Conservation (phyloP, 2,797 vertebrate species). For the Anguilla megastoma region DNA sequence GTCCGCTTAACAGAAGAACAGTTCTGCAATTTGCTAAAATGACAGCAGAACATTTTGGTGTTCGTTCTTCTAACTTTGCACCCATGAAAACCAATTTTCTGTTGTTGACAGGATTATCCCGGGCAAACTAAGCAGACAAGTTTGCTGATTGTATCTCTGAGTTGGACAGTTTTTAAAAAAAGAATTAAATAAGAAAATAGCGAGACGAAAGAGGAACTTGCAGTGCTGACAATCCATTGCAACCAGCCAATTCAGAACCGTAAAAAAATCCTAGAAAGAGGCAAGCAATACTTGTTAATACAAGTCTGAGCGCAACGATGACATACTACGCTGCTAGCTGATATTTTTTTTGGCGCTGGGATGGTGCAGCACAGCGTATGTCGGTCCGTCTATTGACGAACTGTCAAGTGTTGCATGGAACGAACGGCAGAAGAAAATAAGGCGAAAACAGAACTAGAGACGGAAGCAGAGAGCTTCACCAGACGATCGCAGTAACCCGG, state of each 20-base stretch:
- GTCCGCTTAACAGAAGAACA: neutral
- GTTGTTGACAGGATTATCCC: neutral
- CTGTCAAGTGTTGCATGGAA: neutral
- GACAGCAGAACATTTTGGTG: neutral
- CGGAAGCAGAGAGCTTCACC: neutral
- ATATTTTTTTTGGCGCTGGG: neutral
- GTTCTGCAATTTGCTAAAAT: neutral
- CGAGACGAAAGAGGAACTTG: neutral
- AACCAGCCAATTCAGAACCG: neutral
- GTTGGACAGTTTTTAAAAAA: neutral
- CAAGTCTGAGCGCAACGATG: neutral
- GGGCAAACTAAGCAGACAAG: neutral
- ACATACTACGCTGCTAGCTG: neutral
- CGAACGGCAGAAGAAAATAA: neutral
- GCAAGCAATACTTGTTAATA: neutral
- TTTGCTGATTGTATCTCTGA: neutral
- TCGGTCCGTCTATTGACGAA: neutral
- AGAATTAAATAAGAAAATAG: neutral
- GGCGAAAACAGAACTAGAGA: neutral
- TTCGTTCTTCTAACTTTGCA: neutral
- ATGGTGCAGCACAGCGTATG: neutral
- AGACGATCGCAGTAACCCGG: conserved; percentile 14
- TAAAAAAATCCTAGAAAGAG: neutral
- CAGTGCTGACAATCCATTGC: neutral
- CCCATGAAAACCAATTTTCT: neutral